Evolutionary conservation across 2,113 vertebrate species (phyloP), one percentile per base, ranked within the genome.

Genomic region (Columba janthina): DNA sequence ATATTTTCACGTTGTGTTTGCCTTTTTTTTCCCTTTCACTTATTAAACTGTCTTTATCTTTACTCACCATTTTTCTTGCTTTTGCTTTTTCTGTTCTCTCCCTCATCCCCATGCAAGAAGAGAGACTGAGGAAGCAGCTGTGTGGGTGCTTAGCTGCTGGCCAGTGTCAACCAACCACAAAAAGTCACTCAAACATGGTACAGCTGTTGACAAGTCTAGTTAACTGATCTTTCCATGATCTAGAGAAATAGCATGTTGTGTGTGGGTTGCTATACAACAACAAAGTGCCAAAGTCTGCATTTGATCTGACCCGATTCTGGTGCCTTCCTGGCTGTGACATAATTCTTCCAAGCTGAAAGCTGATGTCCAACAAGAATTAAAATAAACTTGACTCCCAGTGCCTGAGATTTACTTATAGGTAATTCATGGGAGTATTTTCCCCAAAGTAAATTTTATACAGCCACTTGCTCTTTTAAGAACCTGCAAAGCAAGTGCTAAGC

Each of bases 81-180:
- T 76, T 81, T 50, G 6, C 3, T 53, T 31, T 82, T 75, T 28
- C 11, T 46, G 15, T 48, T 67, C 24, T 46, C 8, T 60, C 14
- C 29, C 24, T 3, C 2, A 1, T 28, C 9, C 34, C 6, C 36
- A 22, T 62, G 24, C 1, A 2, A 53, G 8, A 7, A 56, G 19
- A 17, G 4, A 7, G 48, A 72, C 17, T 4, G 8, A 72, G 26
- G 5, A 11, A 89, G 26, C 2, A 54, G 19, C 11, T 73, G 5
- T 57, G 34, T 38, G 54, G 25, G 24, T 51, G 6, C 10, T 57
- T 38, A 57, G 36, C 20, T 46, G 10, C 15, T 58, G 29, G 20
- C 17, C 20, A 48, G 19, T 12, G 12, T 46, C 57, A 65, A 46
- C 9, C 15, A n/a, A 60, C 17, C 15, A 16, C 12, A 58, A 12